Evolutionary conservation across 2,888 invertebrate genomes (phyloP), one percentile per base, ranked within the genome.

Genomic region (Drepana falcataria): DNA sequence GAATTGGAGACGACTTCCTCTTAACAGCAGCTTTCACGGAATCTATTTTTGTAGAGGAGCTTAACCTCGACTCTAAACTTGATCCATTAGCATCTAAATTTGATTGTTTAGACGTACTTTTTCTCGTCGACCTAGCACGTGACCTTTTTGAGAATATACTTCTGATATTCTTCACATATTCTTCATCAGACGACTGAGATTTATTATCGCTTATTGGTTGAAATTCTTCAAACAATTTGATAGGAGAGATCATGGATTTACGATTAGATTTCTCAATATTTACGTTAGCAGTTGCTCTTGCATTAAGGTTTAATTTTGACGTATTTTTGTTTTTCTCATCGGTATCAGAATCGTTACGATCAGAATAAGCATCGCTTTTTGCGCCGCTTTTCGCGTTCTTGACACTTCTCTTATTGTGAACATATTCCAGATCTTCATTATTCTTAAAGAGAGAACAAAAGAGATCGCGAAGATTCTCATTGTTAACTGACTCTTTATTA

Each of bases 161-260:
- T 48, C 55, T 63, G 7, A 59, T 60, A n/a, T 53, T 56, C 7
- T 61, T 55, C n/a, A 69, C 54, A 51, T 57, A 65, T 48, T 63
- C 66, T 48, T 68, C 66, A n/a, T 65, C 62, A 3, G 61, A 65
- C 4, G 69, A 65, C 1, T 66, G 35, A 7, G 51, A 56, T 35
- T 56, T 51, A 40, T 59, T 63, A 21, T 65, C 59, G 7, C 48
- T 55, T 2, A 63, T 60, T 0, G 59, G 54, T 51, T 56, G 58
- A 1, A 66, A 55, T 33, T 75, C 73, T 0, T 73, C 71, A 2
- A 73, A 73, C 2, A 75, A 52, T 59, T 70, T 77, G 51, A 85
- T 73, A 0, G 86, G 86, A 0, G 85, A 85, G 58, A 86, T 85
- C 2, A 66, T 48, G 2, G 81, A 75, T 56, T 56, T 65, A 2